Conservation (phyloP, 1,140 invertebrate genomes). For the Drosophila bocki region DNA sequence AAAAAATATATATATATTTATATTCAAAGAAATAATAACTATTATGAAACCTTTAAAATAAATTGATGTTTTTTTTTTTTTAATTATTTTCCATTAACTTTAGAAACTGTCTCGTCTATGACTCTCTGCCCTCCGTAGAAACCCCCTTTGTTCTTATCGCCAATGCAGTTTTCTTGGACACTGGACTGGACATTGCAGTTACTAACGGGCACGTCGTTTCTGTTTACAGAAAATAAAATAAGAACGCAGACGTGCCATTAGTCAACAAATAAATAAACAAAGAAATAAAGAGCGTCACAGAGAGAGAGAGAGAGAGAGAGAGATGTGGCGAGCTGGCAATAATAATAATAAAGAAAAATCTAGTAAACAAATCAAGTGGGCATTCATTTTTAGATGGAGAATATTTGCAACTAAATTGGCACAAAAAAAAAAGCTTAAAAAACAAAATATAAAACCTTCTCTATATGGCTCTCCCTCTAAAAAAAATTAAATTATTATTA, state of each 20-base stretch:
- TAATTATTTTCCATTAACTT: not conserved
- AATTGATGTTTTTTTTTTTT: no score
- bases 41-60: no score
- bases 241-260: constrained; percentile 21
- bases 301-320: not conserved
- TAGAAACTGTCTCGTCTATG: not conserved
- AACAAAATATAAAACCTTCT: not conserved
- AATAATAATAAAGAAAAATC: constrained; percentile 2
- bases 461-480: no score
- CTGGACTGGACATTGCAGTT: constrained; percentile 1
- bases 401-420: not conserved
- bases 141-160: constrained; percentile 3
- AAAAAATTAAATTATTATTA: no score
- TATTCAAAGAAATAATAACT: not conserved
- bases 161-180: not conserved
- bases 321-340: not conserved
- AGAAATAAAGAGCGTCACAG: constrained; percentile 15
- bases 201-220: constrained; percentile 1
- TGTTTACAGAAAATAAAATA: not conserved
- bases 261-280: constrained; percentile 31
- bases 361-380: not conserved
- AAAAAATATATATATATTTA: no score
- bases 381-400: not conserved
- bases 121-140: not conserved
- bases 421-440: not conserved